phyloP scores from a whole-genome alignment of 2,888 invertebrate species.

The Bunonema sp. region DNA sequence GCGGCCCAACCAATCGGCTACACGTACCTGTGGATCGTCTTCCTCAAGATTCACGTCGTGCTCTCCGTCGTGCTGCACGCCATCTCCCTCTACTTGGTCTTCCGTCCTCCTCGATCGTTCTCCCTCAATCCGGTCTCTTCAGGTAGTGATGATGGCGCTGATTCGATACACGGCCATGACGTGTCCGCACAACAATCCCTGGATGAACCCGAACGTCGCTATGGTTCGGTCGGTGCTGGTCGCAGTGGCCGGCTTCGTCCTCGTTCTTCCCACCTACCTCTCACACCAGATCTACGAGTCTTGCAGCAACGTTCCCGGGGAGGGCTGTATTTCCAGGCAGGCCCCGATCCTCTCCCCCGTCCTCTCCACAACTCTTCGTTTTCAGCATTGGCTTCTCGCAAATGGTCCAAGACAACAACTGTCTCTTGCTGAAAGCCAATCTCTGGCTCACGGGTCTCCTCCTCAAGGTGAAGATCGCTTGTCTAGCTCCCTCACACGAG shows the following conservation, averaged over 20 bases:
- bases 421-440: conserved; percentile 20
- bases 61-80: conserved; percentile 28
- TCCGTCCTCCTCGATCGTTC: too few species aligned
- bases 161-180: conserved; percentile 22
- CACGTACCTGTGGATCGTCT: conserved; percentile 20
- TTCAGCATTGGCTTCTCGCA: conserved; percentile 19
- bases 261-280: conserved; percentile 24
- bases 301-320: neutral
- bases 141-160: conserved; percentile 36
- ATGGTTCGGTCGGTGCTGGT: conserved; percentile 13
- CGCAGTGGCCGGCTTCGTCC: conserved; percentile 12
- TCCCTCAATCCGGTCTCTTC: too few species aligned
- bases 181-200: conserved; percentile 12
- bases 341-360: too few species aligned
- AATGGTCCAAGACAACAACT: conserved; percentile 15
- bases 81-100: conserved; percentile 26
- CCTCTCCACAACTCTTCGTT: too few species aligned
- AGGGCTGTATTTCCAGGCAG: too few species aligned
- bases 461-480: conserved; percentile 17
- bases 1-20: conserved; percentile 15
- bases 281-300: conserved; percentile 15
- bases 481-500: neutral
- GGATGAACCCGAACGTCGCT: too few species aligned
- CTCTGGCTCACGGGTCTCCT: conserved; percentile 27
- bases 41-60: conserved; percentile 25